Evolutionary conservation across 92 coral and sea anemone species (phyloP).

Genomic region (Siderastrea siderea): DNA sequence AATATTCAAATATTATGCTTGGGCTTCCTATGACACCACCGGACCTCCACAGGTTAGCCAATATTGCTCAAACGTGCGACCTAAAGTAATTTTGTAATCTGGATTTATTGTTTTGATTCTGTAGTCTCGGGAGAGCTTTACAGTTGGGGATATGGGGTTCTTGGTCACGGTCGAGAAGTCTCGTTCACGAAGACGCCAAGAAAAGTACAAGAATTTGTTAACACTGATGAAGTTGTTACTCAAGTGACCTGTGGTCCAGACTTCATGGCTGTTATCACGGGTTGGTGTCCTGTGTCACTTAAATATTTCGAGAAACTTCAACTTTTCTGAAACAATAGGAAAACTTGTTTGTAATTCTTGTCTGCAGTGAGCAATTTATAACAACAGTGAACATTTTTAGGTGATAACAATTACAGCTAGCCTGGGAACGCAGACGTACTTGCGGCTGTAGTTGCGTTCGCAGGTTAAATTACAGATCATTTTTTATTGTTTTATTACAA

Average conservation of each 20-base stretch:
- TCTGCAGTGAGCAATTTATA: too few relatives aligned
- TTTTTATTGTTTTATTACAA: too few relatives aligned
- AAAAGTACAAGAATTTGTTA: conserved; percentile 50
- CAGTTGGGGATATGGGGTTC: conserved; percentile 95
- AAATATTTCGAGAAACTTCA: not conserved
- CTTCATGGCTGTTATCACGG: conserved; percentile 75
- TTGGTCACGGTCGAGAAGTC: conserved; percentile 81
- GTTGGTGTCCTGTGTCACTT: conserved; percentile 28
- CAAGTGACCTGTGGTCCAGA: conserved; percentile 80
- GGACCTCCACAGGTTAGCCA: too few relatives aligned
- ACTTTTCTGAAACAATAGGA: not conserved
- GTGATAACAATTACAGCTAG: too few relatives aligned
- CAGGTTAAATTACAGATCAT: too few relatives aligned
- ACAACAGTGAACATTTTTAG: too few relatives aligned
- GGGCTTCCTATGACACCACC: too few relatives aligned
- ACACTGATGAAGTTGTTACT: conserved; percentile 51
- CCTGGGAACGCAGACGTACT: too few relatives aligned
- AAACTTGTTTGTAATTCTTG: too few relatives aligned
- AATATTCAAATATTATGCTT: too few relatives aligned
- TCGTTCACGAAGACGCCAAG: conserved; percentile 64
- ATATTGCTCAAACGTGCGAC: not conserved
- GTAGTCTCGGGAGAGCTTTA: conserved; percentile 81
- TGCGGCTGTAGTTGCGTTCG: too few relatives aligned
- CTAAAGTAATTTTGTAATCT: not conserved
- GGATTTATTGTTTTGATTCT: not conserved